phyloP scores from a whole-genome alignment of 1,140 invertebrate genomes.

The Pectinophora gossypiella region DNA sequence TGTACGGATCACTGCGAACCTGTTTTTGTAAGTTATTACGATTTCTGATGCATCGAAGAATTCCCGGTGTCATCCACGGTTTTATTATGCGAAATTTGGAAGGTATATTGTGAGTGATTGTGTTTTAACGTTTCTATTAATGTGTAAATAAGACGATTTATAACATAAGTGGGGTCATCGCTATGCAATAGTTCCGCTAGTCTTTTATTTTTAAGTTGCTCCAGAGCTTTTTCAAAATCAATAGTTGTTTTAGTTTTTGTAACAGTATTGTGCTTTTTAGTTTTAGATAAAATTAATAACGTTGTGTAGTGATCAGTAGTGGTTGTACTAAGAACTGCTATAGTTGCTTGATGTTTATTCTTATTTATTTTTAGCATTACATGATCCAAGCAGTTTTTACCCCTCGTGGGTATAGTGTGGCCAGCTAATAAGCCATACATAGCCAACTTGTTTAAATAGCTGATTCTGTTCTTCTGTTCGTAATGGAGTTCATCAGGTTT shows the following conservation, averaged over 20 bases:
- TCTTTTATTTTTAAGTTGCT: neutral
- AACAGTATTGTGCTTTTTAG: neutral
- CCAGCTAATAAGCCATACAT: no score
- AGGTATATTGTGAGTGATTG: neutral
- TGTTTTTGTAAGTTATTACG: conserved; percentile 1
- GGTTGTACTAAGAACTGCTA: neutral
- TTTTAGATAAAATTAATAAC: neutral
- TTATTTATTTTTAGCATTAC: neutral
- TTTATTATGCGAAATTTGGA: neutral
- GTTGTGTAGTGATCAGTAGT: neutral
- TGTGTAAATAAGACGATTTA: neutral
- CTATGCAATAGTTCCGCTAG: neutral
- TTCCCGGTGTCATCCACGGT: conserved; percentile 5
- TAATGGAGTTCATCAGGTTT: no score
- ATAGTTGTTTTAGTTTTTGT: neutral
- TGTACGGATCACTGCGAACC: neutral
- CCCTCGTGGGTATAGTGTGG: no score
- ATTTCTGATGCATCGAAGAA: conserved; percentile 7
- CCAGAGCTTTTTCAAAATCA: neutral
- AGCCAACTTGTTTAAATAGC: no score
- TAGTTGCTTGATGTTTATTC: neutral
- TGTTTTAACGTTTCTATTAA: neutral
- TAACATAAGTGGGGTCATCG: neutral
- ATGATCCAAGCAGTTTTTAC: no score
- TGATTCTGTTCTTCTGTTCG: no score